Evolutionary conservation across 2,797 vertebrate species (phyloP).

Genomic region (Phylloscopus collybita): DNA sequence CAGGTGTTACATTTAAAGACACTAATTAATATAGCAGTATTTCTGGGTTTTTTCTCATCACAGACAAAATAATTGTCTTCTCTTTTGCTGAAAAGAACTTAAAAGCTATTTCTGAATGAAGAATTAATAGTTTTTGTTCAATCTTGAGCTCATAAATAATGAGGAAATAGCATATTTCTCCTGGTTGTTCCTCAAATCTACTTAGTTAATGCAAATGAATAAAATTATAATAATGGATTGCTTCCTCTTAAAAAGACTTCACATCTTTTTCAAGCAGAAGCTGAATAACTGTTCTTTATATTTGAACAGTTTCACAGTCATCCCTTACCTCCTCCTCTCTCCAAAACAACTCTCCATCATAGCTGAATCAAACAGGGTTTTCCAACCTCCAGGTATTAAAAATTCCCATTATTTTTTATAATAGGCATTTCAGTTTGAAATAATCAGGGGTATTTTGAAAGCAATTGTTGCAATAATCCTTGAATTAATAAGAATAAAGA

Average conservation of each 20-base stretch:
- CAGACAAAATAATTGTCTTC: neutral
- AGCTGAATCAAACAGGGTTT: neutral
- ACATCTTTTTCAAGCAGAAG: neutral
- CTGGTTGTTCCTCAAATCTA: neutral
- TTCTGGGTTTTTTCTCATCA: neutral
- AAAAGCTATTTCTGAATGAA: neutral
- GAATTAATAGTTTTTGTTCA: neutral
- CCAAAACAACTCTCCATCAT: neutral
- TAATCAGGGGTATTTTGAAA: neutral
- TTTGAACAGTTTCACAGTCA: neutral
- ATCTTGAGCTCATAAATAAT: neutral
- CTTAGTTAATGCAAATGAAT: neutral
- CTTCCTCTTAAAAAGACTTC: neutral
- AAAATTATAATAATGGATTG: neutral
- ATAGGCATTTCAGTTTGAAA: neutral
- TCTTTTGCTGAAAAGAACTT: neutral
- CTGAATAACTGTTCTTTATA: neutral
- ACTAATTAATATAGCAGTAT: neutral
- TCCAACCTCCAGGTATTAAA: neutral
- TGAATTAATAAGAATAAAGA: neutral
- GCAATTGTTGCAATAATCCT: neutral
- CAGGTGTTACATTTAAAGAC: neutral
- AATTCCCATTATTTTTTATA: neutral
- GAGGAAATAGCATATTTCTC: neutral
- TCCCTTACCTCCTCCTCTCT: neutral